Base-by-base conservation (phyloP, 2,797 vertebrate species). In the Oryzias sinensis region DNA sequence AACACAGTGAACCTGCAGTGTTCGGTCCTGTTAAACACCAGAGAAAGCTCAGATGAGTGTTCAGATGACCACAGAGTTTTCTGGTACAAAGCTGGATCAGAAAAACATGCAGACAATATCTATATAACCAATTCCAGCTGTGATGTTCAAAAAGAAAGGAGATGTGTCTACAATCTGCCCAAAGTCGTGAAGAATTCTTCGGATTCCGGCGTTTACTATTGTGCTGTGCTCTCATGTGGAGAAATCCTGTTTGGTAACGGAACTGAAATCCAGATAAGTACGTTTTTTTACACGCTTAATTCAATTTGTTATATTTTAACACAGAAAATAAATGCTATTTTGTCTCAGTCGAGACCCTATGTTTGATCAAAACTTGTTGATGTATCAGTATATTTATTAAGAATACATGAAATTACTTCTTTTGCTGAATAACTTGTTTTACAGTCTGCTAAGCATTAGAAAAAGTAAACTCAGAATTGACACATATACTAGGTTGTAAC, bases 181-280 rank as follows among this genome's bases (percentile, higher is more conserved):
- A 85, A 44, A 68, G 65, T 52, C n/a, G 8, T 74, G 24, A 27
- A 44, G 16, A 43, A 0, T 51, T 54, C 48, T 0, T 75, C 79
- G 60, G 83, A 87, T 25, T 77, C 48, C 37, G 58, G 43, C n/a
- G 14, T 8, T 33, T 50, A 60, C 29, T 56, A 61, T 53, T 55
- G 57, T 27, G 83, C 83, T 27, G 70, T 86, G 5, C 48, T 46
- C 4, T 65, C 62, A 53, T 85, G 84, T 79, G 83, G 80, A 16
- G 5, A 81, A 47, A 76, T 87, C 46, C 73, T 87, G 54, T 81
- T 86, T 72, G 78, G 80, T 1, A 50, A 63, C 25, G 80, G 79
- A 65, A 83, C 76, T 0, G 61, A 33, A 47, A 50, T 83, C 43
- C 54, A 68, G 11, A 56, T 11, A 60, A 27, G 81, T 84, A 84